phyloP scores from a whole-genome alignment of 2,113 vertebrate species.

The Mugil cephalus region DNA sequence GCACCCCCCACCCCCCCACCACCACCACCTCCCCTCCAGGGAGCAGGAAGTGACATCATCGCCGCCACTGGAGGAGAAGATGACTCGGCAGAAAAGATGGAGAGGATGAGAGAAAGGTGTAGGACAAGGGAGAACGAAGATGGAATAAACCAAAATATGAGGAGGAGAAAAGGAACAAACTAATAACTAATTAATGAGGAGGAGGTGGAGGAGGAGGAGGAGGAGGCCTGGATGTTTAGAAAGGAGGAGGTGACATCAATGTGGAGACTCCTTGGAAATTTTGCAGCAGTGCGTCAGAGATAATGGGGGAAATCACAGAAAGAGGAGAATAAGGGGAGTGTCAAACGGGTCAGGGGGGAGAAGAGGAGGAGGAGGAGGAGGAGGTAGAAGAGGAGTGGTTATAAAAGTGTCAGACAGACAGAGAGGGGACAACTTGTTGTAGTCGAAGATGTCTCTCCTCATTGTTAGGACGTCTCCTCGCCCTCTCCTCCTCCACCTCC shows the following conservation, averaged over 20 bases:
- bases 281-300: constrained; percentile 34
- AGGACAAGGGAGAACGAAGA: not conserved
- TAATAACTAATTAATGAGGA: not conserved
- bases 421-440: not conserved
- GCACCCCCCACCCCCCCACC: too few species aligned
- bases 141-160: not conserved
- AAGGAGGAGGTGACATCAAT: constrained; percentile 15
- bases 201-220: not conserved
- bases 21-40: too few species aligned
- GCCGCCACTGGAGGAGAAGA: not conserved
- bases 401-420: constrained; percentile 48
- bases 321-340: constrained; percentile 2
- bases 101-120: not conserved
- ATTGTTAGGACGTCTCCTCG: constrained; percentile 21
- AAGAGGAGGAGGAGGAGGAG: not conserved
- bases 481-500: constrained; percentile 33
- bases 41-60: constrained; percentile 32
- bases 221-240: not conserved
- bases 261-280: constrained; percentile 25
- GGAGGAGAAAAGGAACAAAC: not conserved
- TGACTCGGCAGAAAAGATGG: not conserved
- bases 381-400: constrained; percentile 23
- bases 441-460: constrained; percentile 50
- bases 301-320: constrained; percentile 29
- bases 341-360: not conserved